These are phyloP conservation scores for Gymnogyps californianus DNA, from an alignment of 2,113 vertebrate genomes.

Conservation along the genomic window DNA sequence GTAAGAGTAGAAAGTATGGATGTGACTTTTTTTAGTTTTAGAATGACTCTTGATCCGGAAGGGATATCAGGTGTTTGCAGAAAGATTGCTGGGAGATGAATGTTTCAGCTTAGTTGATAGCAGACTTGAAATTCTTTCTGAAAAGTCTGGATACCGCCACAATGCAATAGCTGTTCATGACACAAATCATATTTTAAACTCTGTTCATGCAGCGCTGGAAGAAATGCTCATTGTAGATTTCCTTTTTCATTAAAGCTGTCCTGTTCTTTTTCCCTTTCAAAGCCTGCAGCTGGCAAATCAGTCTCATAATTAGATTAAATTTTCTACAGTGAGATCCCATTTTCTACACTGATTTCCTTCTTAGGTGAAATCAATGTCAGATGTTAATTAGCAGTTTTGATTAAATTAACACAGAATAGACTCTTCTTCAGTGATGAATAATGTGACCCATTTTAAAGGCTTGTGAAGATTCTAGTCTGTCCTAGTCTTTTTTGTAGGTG, in stretches of 20 bases:
- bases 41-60: background rate
- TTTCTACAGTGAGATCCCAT: conserved; percentile 1
- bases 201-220: background rate
- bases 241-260: background rate
- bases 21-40: background rate
- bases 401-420: conserved; percentile 62
- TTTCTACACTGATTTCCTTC: conserved; percentile 36
- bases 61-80: background rate
- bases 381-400: conserved; percentile 70
- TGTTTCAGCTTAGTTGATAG: background rate
- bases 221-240: background rate
- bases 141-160: background rate
- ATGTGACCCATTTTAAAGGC: conserved; percentile 69
- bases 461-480: conserved; percentile 42
- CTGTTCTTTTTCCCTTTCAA: background rate
- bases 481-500: conserved; percentile 39
- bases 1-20: background rate
- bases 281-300: background rate
- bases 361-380: conserved; percentile 66
- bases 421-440: conserved; percentile 53
- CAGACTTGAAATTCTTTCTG: background rate
- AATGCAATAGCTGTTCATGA: background rate
- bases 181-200: background rate
- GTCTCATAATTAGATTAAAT: conserved; percentile 24
- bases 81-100: background rate